Evolutionary conservation across 1,140 invertebrate species (phyloP).

Genomic region (Zaprionus tsacasi): DNA sequence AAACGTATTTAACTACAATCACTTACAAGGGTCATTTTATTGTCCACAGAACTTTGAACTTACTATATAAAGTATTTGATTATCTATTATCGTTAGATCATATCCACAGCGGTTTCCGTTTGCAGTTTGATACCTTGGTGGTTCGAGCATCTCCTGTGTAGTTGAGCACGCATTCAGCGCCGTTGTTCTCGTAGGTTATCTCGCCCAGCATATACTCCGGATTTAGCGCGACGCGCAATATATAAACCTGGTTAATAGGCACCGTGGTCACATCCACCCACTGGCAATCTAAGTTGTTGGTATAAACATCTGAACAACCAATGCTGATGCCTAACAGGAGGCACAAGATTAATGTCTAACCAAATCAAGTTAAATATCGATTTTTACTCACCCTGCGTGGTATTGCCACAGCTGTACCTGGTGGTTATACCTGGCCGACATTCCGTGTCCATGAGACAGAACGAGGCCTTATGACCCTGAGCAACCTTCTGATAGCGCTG

Average conservation of each 20-base stretch:
- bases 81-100: conserved; percentile 30
- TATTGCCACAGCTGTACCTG: conserved; percentile 94
- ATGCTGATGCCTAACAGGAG: conserved; percentile 91
- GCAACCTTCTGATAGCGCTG: conserved; percentile 90
- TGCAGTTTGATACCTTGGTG: conserved; percentile 90
- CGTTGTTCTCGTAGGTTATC: conserved; percentile 95
- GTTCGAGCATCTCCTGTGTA: conserved; percentile 88
- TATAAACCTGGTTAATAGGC: conserved; percentile 90
- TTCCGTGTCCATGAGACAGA: conserved; percentile 97
- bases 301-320: conserved; percentile 97
- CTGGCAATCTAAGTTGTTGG: conserved; percentile 97
- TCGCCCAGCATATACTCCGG: conserved; percentile 91
- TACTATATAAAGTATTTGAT: not conserved
- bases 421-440: conserved; percentile 90
- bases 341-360: not conserved
- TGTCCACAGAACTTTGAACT: conserved; percentile 7
- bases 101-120: conserved; percentile 86
- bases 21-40: conserved; percentile 7
- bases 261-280: conserved; percentile 98
- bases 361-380: not conserved
- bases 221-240: conserved; percentile 93
- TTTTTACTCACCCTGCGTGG: conserved; percentile 89
- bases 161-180: conserved; percentile 91
- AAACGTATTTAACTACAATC: conserved; percentile 76
- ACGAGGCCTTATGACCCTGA: conserved; percentile 98